A percentile compares a stretch with the other conserved stretches of the same genome.
These are phyloP conservation scores for Rallus limicola DNA, from an alignment of 2,113 vertebrate species.

Conservation along the genomic window DNA sequence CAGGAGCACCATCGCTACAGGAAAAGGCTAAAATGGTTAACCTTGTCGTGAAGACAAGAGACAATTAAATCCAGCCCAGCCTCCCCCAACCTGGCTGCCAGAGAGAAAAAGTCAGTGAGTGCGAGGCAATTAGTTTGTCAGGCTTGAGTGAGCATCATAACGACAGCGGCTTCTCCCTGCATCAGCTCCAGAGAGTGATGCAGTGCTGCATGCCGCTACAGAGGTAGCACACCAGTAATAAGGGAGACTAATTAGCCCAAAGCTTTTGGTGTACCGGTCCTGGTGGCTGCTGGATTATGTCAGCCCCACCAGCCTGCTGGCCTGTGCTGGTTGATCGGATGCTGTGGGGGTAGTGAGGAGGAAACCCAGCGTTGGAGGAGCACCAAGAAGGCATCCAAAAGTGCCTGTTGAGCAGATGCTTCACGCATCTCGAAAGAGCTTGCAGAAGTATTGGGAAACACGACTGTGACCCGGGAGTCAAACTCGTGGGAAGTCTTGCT, in stretches of 20 bases:
- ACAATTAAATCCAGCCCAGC: constrained; percentile 18
- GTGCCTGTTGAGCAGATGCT: not conserved
- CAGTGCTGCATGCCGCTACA: not conserved
- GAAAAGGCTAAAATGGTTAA: constrained; percentile 33
- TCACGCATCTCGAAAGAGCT: not conserved
- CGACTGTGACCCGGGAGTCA: not conserved
- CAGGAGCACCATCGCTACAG: fast-evolving
- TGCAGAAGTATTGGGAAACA: not conserved
- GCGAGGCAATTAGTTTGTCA: constrained; percentile 45
- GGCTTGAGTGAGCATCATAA: constrained; percentile 22
- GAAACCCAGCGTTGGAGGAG: not conserved
- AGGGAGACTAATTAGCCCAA: constrained; percentile 8
- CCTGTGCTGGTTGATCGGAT: fast-evolving
- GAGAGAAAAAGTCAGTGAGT: not conserved
- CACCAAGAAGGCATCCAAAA: not conserved
- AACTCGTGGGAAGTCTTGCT: not conserved
- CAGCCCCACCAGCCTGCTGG: fast-evolving
- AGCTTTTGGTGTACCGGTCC: not conserved
- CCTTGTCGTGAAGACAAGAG: constrained; percentile 1
- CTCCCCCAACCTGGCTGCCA: not conserved
- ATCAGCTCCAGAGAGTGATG: not conserved
- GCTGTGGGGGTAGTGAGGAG: not conserved
- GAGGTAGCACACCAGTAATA: not conserved
- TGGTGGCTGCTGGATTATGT: not conserved
- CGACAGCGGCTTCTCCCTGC: constrained; percentile 24